Conservation (phyloP, 2,113 vertebrate genomes). For the Hystrix cristata region DNA sequence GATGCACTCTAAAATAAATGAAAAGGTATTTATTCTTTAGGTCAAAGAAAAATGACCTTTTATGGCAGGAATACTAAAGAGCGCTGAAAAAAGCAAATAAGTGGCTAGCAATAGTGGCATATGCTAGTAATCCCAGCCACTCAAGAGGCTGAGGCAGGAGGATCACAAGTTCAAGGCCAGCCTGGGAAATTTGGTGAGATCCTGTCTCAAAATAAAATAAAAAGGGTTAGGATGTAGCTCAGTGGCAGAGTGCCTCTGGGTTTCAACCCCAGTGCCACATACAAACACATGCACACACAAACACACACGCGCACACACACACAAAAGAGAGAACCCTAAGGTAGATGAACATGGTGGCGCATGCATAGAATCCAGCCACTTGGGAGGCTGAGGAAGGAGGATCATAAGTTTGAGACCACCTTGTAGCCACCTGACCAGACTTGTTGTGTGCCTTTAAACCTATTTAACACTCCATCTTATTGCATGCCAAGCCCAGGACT, state of each 20-base stretch:
- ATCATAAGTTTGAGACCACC: not conserved
- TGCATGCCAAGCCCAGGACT: not conserved
- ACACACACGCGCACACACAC: too few species aligned
- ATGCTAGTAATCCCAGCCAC: not conserved
- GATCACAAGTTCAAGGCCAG: not conserved
- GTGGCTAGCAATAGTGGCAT: not conserved
- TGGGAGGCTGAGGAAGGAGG: not conserved
- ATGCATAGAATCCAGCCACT: not conserved
- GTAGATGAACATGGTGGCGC: not conserved
- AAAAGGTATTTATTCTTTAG: not conserved
- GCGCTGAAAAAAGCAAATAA: not conserved
- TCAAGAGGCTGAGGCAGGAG: not conserved
- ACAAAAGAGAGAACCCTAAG: too few species aligned
- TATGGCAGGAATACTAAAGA: not conserved
- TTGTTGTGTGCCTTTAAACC: not conserved
- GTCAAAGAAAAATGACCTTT: not conserved
- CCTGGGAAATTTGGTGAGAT: too few species aligned
- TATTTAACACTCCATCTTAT: conserved; percentile 12
- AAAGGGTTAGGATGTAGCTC: too few species aligned
- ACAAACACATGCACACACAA: too few species aligned
- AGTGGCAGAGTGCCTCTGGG: too few species aligned
- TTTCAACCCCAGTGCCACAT: too few species aligned
- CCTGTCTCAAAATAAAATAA: too few species aligned
- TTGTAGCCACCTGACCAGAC: not conserved
- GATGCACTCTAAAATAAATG: not conserved